Conservation (phyloP, 2,888 invertebrate species). For the Ormyrus pomaceus region DNA sequence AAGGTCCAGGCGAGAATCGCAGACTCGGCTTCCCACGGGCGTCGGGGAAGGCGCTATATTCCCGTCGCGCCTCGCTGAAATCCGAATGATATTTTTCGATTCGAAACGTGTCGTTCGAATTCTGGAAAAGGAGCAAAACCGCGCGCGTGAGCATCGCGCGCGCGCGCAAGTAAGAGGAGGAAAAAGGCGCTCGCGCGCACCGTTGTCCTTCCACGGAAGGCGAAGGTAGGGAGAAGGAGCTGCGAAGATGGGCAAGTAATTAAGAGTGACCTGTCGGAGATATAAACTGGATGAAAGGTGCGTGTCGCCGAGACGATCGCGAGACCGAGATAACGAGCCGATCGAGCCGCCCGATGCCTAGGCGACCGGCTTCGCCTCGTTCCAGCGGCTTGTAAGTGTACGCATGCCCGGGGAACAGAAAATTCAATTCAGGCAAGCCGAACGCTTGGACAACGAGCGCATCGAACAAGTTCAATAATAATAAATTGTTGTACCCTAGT, state of each 20-base stretch:
- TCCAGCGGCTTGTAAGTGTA: too few species aligned
- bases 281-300: slow-evolving; percentile 58
- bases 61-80: not conserved
- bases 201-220: slow-evolving; percentile 34
- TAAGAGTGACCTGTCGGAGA: slow-evolving; percentile 60
- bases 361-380: slow-evolving; percentile 33
- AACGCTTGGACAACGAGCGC: too few species aligned
- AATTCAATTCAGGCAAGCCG: too few species aligned
- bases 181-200: not conserved
- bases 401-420: too few species aligned
- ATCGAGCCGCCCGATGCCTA: slow-evolving; percentile 43
- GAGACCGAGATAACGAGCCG: slow-evolving; percentile 62
- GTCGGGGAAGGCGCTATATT: not conserved
- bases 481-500: too few species aligned
- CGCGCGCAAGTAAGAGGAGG: not conserved
- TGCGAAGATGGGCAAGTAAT: slow-evolving; percentile 58
- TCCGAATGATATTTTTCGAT: not conserved
- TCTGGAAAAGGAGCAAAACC: slow-evolving; percentile 18
- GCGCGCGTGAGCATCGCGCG: not conserved
- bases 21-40: not conserved
- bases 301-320: slow-evolving; percentile 62
- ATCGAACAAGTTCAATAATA: too few species aligned
- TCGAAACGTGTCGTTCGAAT: not conserved
- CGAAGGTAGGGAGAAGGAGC: slow-evolving; percentile 33
- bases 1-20: not conserved